Evolutionary conservation across 2,113 vertebrate genomes (phyloP).

Genomic region (Aldabrachelys gigantea): DNA sequence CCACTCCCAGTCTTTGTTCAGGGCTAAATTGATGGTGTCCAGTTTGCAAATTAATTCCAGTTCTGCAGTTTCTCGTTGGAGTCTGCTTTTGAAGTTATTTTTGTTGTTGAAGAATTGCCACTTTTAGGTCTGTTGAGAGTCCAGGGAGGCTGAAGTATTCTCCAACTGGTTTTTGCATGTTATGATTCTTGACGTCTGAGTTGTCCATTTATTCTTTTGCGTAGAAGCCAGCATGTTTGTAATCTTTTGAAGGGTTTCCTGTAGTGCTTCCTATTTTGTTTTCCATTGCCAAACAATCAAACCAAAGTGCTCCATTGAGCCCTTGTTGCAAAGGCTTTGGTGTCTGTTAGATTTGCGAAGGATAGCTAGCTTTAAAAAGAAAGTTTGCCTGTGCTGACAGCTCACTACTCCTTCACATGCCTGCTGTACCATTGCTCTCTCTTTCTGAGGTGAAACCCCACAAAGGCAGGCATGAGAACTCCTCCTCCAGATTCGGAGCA

Average conservation of each 20-base stretch:
- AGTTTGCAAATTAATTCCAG: too few relatives aligned
- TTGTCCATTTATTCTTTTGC: too few relatives aligned
- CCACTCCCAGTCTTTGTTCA: too few relatives aligned
- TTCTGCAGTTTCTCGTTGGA: too few relatives aligned
- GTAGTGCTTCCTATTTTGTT: not conserved
- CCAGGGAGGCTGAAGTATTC: too few relatives aligned
- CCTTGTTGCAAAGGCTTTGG: not conserved
- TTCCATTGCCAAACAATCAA: fast-evolving
- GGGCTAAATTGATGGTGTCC: too few relatives aligned
- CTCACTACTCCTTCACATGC: not conserved
- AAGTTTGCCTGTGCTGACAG: not conserved
- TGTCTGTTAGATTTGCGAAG: not conserved
- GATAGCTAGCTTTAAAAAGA: not conserved
- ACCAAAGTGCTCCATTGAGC: not conserved
- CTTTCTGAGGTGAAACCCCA: not conserved
- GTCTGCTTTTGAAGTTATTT: too few relatives aligned
- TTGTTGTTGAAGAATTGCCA: too few relatives aligned
- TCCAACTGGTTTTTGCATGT: too few relatives aligned
- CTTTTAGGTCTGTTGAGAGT: too few relatives aligned
- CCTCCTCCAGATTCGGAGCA: not conserved
- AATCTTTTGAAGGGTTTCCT: fast-evolving
- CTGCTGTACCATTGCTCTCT: fast-evolving
- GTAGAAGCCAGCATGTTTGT: not conserved
- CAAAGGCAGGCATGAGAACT: not conserved
- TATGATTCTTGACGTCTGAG: too few relatives aligned